phyloP scores from a whole-genome alignment of 92 coral and sea anemone species.

The Meandrina meandrites region DNA sequence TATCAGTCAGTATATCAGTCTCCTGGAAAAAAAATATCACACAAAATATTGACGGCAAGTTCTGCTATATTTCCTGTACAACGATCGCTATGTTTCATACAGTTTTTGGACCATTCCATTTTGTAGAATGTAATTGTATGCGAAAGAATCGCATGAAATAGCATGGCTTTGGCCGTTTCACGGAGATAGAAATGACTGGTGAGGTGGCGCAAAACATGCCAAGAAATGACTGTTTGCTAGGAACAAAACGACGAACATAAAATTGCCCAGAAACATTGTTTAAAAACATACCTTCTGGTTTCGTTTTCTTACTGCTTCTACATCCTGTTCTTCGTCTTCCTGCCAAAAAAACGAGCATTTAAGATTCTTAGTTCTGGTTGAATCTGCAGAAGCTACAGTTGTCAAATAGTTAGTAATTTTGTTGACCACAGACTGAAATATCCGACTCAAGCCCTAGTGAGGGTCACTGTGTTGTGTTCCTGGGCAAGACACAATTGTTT shows the following conservation, averaged over 20 bases:
- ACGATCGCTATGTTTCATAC: not conserved
- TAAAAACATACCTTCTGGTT: conserved; percentile 71
- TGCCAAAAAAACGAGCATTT: not conserved
- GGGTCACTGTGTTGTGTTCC: not conserved
- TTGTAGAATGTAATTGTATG: too few relatives aligned
- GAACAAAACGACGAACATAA: not conserved
- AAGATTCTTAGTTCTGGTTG: not conserved
- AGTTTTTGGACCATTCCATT: not conserved
- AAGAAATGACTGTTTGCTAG: too few relatives aligned
- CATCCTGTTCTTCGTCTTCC: conserved; percentile 82
- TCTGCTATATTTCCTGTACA: too few relatives aligned
- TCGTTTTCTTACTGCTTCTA: conserved; percentile 86
- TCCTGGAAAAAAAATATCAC: conserved; percentile 58
- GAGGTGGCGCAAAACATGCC: too few relatives aligned
- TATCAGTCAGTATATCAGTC: conserved; percentile 87
- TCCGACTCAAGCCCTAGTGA: not conserved
- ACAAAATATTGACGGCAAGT: not conserved
- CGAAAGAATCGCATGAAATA: not conserved
- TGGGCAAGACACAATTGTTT: not conserved
- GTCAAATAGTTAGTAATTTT: too few relatives aligned
- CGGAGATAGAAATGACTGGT: too few relatives aligned
- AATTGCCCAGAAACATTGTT: not conserved
- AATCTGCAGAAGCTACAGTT: not conserved
- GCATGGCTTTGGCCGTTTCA: too few relatives aligned
- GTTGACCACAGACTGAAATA: not conserved